Evolutionary conservation across 2,888 invertebrate species (phyloP).

Genomic region (Alloplasta piceator): DNA sequence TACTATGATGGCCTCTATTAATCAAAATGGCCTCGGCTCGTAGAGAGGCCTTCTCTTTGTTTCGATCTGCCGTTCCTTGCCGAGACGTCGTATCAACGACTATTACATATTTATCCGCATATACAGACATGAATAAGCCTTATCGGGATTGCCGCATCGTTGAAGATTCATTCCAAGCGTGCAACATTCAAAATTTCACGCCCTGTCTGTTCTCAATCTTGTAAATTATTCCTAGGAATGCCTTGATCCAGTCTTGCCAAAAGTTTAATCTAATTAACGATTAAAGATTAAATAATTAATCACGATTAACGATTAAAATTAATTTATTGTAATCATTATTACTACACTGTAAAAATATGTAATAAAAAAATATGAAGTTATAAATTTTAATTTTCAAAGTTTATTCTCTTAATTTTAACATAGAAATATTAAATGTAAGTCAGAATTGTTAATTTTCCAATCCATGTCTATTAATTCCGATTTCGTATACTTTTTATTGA

Average conservation of each 20-base stretch:
- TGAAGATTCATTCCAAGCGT: constrained; percentile 58
- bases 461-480: too few species aligned
- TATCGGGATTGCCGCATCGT: constrained; percentile 46
- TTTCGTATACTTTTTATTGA: too few species aligned
- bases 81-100: neutral
- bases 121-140: constrained; percentile 3
- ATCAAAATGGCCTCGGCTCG: constrained; percentile 85
- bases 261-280: too few species aligned
- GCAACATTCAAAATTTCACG: constrained; percentile 51
- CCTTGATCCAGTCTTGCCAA: too few species aligned
- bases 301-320: neutral
- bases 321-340: neutral
- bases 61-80: constrained; percentile 62
- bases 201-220: constrained; percentile 48
- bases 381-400: too few species aligned
- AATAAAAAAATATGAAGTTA: too few species aligned
- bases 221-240: constrained; percentile 40
- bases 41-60: constrained; percentile 72
- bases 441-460: too few species aligned
- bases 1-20: constrained; percentile 86
- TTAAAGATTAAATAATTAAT: constrained; percentile 14
- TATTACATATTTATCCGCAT: neutral
- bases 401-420: too few species aligned
- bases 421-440: too few species aligned
- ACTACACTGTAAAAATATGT: too few species aligned